These are phyloP conservation scores for Lasiommata megera DNA, from an alignment of 2,888 invertebrate species.

Conservation along the genomic window DNA sequence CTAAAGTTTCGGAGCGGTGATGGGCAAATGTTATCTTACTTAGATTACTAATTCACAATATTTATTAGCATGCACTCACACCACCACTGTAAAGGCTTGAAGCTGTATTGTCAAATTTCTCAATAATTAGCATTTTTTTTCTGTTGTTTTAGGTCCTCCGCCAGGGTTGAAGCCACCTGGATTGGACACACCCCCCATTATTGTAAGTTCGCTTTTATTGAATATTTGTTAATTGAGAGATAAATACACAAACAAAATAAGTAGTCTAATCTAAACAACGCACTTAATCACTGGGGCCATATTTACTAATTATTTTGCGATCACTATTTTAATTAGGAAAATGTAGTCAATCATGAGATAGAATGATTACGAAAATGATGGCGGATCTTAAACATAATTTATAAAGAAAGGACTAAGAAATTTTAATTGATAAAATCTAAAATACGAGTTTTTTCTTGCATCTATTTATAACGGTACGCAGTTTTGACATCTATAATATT, in stretches of 20 bases:
- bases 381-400: too few species aligned
- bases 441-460: too few species aligned
- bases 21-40: slow-evolving; percentile 3
- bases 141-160: slow-evolving; percentile 62
- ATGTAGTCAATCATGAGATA: too few species aligned
- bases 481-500: too few species aligned
- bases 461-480: too few species aligned
- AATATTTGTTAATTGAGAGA: background rate
- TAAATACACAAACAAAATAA: background rate
- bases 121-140: background rate
- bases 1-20: background rate
- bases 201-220: slow-evolving; percentile 45
- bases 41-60: slow-evolving; percentile 1
- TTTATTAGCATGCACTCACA: slow-evolving; percentile 3
- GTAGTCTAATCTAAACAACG: too few species aligned
- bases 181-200: slow-evolving; percentile 60
- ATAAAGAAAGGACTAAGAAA: too few species aligned
- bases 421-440: too few species aligned
- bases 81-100: background rate
- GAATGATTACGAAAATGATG: too few species aligned
- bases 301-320: too few species aligned
- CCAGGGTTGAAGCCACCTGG: slow-evolving; percentile 65
- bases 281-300: too few species aligned
- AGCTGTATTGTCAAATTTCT: background rate
- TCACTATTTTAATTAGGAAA: too few species aligned